Evolutionary conservation across 2,888 invertebrate genomes (phyloP), one percentile per base, ranked within the genome.

Genomic region (Callyntrura sp.): DNA sequence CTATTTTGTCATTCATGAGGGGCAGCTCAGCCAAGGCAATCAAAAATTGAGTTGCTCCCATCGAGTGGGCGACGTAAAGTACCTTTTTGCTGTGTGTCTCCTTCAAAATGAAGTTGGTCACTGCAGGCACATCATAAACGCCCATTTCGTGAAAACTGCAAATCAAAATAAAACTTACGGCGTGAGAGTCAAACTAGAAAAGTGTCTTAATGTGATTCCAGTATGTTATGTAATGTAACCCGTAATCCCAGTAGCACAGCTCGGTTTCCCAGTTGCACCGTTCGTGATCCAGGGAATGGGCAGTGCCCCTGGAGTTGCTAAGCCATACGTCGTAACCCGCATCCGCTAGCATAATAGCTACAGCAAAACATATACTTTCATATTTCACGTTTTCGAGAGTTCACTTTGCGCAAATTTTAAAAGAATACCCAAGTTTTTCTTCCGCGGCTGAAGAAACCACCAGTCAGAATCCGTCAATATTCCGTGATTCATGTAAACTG

Each of bases 261-360:
- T 82, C 43, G 0, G 0, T 43, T 0, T 79, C 20, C 79, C 82
- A 76, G 1, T 51, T 8, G 11, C 82, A 28, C 8, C 23, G 5
- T 12, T 57, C 28, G 28, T 95, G 95, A 20, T 93, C 91, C 45
- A 93, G 93, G 43, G 94, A 94, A 93, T 95, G 95, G 2, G 94
- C 94, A 93, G 95, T 95, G 51, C 95, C 95, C 17, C 95, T 93
- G 81, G 94, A 23, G 20, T 85, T 78, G 8, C 95, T 95, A 79
- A 95, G 91, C 95, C 95, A 95, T 5, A 93, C 93, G 81, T 93
- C 93, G 76, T 93, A 93, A 9, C 93, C 93, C 5, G 86, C 79
- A 83, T 93, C 93, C 0, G 92, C 93, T 85, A 93, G 76, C 12
- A 91, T 88, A 70, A 91, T 93, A 1, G 88, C 93, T 92, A 79